Evolutionary conservation across 92 coral and sea anemone species (phyloP).

Genomic region (Scolanthus callimorphus): DNA sequence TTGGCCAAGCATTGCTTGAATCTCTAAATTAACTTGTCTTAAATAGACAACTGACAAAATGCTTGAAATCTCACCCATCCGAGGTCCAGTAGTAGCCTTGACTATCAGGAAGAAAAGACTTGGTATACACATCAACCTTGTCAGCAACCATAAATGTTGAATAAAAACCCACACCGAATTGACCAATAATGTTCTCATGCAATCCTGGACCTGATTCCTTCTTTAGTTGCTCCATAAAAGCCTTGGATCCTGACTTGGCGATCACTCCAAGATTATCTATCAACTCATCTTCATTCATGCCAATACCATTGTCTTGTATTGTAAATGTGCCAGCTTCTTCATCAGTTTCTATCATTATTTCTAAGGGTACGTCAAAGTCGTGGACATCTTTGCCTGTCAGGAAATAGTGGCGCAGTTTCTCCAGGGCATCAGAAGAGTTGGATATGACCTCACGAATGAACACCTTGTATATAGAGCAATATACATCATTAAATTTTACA

Average conservation of each 20-base stretch:
- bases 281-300: constrained; percentile 86
- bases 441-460: constrained; percentile 95
- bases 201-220: constrained; percentile 44
- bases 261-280: constrained; percentile 88
- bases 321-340: constrained; percentile 84
- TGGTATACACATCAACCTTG: constrained; percentile 84
- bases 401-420: constrained; percentile 81
- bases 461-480: too few relatives aligned
- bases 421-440: constrained; percentile 95
- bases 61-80: constrained; percentile 87
- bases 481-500: too few relatives aligned
- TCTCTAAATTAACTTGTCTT: too few relatives aligned
- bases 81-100: constrained; percentile 95
- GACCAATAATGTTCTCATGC: constrained; percentile 90
- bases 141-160: constrained; percentile 97
- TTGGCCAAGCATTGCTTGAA: too few relatives aligned
- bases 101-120: constrained; percentile 74
- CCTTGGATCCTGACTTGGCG: constrained; percentile 94
- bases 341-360: constrained; percentile 82
- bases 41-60: too few relatives aligned
- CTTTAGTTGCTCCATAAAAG: constrained; percentile 81
- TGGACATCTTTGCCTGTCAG: constrained; percentile 81
- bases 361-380: constrained; percentile 67
- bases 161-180: constrained; percentile 98
- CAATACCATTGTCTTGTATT: constrained; percentile 87